Evolutionary conservation across 2,888 invertebrate genomes (phyloP), one percentile per base, ranked within the genome.

Genomic region (Drosophila rubida): DNA sequence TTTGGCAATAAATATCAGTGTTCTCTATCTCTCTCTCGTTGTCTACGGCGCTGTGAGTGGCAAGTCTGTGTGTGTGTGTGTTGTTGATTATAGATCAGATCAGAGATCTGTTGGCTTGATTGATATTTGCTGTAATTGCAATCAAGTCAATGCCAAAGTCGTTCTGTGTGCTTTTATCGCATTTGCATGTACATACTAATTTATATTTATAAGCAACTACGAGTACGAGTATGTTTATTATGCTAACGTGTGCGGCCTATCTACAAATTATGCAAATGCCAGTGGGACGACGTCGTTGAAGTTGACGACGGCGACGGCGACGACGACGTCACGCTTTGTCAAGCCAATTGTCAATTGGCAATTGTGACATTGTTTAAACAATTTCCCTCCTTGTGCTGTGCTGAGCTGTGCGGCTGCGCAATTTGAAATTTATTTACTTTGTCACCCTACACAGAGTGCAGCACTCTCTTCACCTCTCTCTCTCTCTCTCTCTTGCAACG

Each of bases 241-340:
- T 82, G 73, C 58, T 87, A 37, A 37, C 35, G 14, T 37, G 35
- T 37, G 35, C 35, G 35, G 35, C 35, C 35, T 37, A 85, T 75
- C 83, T 70, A 57, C 55, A 76, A 88, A 83, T 88, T 85, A 85
- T 85, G 84, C 75, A 85, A 80, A 88, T 85, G 59, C 35, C 72
- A 66, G 83, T 86, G 87, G 82, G 82, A 63, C 79, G 54, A 22
- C 4, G 27, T 27, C 27, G 27, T 27, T 32, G n/a, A n/a, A n/a
- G 32, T 32, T 32, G 32, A 32, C 32, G 32, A 30, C 27, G 25
- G 68, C 79, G 54, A 23, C n/a, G 76, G 57, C 62, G 57, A 48
- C 49, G 73, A 45, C 57, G 46, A 67, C 68, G 58, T 69, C 74
- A 74, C 30, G 68, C 62, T 51, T 48, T 69, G 55, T 54, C 58